Conservation (phyloP, 2,888 invertebrate genomes). For the Drosophila anceps region DNA sequence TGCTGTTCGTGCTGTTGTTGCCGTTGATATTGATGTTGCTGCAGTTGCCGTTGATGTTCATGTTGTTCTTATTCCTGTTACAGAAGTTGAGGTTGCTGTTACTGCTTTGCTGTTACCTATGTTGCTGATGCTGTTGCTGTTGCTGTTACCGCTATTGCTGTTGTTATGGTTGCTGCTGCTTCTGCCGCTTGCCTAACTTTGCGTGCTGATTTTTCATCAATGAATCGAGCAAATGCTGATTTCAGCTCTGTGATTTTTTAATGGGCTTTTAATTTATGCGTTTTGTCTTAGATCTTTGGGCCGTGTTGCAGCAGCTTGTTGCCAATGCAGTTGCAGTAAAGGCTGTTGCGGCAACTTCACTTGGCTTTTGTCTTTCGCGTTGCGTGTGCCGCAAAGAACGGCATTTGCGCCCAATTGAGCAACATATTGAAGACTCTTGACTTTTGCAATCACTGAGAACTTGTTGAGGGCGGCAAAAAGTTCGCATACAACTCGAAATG, state of each 20-base stretch:
- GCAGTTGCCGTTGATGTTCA: slow-evolving; percentile 9
- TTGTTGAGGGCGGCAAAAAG: slow-evolving; percentile 6
- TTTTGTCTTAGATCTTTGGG: slow-evolving; percentile 41
- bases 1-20: not conserved
- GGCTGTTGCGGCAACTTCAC: slow-evolving; percentile 50
- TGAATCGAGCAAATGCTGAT: slow-evolving; percentile 30
- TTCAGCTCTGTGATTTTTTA: slow-evolving; percentile 44
- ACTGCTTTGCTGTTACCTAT: not conserved
- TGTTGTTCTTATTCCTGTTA: not conserved
- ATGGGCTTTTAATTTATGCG: slow-evolving; percentile 73
- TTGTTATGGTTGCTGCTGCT: not conserved
- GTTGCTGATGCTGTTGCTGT: not conserved
- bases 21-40: not conserved
- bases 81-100: not conserved
- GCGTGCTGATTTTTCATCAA: slow-evolving; percentile 61
- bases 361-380: slow-evolving; percentile 32
- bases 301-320: slow-evolving; percentile 10
- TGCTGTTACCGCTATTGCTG: not conserved
- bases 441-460: slow-evolving; percentile 26
- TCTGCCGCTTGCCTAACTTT: slow-evolving; percentile 67
- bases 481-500: not conserved
- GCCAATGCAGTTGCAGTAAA: slow-evolving; percentile 1
- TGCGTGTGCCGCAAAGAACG: slow-evolving; percentile 51
- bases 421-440: slow-evolving; percentile 23
- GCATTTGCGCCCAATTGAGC: slow-evolving; percentile 34